Evolutionary conservation across 2,888 invertebrate genomes (phyloP), one percentile per base, ranked within the genome.

Genomic region (Drosophila hamatofila): DNA sequence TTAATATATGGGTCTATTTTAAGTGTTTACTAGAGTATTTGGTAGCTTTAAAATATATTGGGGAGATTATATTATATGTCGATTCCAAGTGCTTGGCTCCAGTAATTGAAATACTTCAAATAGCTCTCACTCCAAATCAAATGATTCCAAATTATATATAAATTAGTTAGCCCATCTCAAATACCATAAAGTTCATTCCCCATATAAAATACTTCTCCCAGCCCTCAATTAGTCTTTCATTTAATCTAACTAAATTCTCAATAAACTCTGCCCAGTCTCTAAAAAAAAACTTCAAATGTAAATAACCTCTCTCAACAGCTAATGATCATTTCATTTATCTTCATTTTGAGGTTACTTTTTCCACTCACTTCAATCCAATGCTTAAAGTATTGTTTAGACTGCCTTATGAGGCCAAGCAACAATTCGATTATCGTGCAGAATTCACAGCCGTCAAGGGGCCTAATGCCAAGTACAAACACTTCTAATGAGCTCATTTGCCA

Each of bases 401-500:
- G 60, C 70, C 65, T 49, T 65, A 63, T 78, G 37, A 37, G 65
- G 9, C 44, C 48, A 35, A 62, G 59, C 39, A 48, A 25, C 51
- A 64, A 33, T 65, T 77, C 73, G 73, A 77, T 73, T 59, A 75
- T 71, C 76, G 49, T 30, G 23, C 27, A 42, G 30, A 60, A 59
- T 61, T 67, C 37, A 54, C 30, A 14, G 30, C 54, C 25, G 16
- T 42, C 49, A 27, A 77, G 69, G 25, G 49, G 49, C 39, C 41
- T 51, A 37, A 46, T 44, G 51, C 56, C 63, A 46, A 61, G 60
- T 67, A 57, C 35, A 41, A 61, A 68, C n/a, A 77, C 75, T 72
- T 68, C 41, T 74, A 74, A 77, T 77, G 78, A 77, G 71, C 78
- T 78, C 74, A 78, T 74, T 77, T 78, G 58, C 30, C 39, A 65